Base-by-base conservation (phyloP, 2,888 invertebrate genomes). In the Onthophagus sagittarius region DNA sequence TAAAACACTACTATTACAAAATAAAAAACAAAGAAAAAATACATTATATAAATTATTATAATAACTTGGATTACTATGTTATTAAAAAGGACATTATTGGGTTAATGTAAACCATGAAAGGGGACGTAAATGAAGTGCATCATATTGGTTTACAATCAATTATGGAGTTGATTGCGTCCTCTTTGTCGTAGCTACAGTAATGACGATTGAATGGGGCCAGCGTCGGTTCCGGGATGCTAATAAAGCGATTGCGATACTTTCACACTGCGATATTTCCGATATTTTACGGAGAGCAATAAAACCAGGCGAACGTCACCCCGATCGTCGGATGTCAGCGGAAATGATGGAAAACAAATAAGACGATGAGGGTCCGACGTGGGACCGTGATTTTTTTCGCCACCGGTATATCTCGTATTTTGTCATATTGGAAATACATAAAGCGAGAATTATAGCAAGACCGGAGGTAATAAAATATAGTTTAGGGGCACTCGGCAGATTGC, bases 391-490 rank as follows among this genome's bases (percentile, higher is more conserved):
- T 53, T 53, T 53, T 7, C 6, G 9, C 39, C 39, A 9, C 39
- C 39, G 39, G 39, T 53, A 53, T 53, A 53, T 53, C 23, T 14
- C 23, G 67, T 67, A 67, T 23, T 67, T 67, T 67, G 67, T 67
- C 23, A 67, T 67, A 67, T 67, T 67, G 67, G 67, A 67, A 67
- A 67, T 67, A 67, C 67, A 67, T 67, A 67, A 67, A 67, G 23
- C 67, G 67, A 67, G 67, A 67, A 67, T 67, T 67, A 67, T 67
- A 67, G 67, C 67, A 67, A 67, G 67, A 67, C 67, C 67, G 31
- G 67, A 67, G 67, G 67, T 67, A 67, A 67, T 67, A 67, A 67
- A 67, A 67, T 67, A 67, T 67, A 67, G 67, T 67, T 67, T 67
- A 67, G 67, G 67, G 31, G 23, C n/a, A n/a, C 31, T 32, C 32